Evolutionary conservation across 30 jellyfish, hydroid and myxozoan genomes (phyloP), one percentile per base, ranked within the genome.

Genomic region (Rhopilema esculentum): DNA sequence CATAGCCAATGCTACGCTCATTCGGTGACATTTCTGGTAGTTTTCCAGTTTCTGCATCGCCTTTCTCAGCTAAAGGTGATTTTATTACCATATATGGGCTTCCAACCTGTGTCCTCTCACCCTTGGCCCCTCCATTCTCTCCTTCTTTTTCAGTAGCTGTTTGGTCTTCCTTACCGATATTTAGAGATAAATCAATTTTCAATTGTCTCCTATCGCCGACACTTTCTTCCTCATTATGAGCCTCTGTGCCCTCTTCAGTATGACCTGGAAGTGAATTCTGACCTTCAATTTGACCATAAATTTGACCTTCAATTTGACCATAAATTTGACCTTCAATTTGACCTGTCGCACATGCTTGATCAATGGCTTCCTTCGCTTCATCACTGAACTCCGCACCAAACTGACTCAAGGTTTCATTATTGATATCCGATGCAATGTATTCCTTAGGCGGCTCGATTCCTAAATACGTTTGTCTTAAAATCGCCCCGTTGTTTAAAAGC

Each of bases 401-500:
- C 29, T 30, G 26, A 26, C 22, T 50, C 63, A 49, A 50, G 19
- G 77, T 68, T 72, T 71, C 76, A 27, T 61, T 52, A 48, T 68
- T 79, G 26, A 69, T 52, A 72, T 71, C 83, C 7, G 80, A 26
- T 9, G 87, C 72, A 68, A 84, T 66, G 79, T 71, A 84, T 18
- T 72, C 83, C 75, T 22, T 71, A 16, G 94, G 89, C 30, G 97
- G 97, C 49, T 91, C 82, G 4, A 88, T 92, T 22, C 98, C 98
- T 17, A 86, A 26, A 67, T 79, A 87, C 33, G 98, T 92, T 33
- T 92, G 98, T 64, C 98, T 86, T 27, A 92, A 75, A 6, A 92
- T 92, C 4, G 97, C 77, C 27, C 98, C 98, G 71, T 92, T 75
- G 28, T 76, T 89, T 16, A 92, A 86, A 29, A 69, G 79, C 0